Evolutionary conservation across 2,113 vertebrate genomes (phyloP), one percentile per base, ranked within the genome.

Genomic region (Embiotoca jacksoni): DNA sequence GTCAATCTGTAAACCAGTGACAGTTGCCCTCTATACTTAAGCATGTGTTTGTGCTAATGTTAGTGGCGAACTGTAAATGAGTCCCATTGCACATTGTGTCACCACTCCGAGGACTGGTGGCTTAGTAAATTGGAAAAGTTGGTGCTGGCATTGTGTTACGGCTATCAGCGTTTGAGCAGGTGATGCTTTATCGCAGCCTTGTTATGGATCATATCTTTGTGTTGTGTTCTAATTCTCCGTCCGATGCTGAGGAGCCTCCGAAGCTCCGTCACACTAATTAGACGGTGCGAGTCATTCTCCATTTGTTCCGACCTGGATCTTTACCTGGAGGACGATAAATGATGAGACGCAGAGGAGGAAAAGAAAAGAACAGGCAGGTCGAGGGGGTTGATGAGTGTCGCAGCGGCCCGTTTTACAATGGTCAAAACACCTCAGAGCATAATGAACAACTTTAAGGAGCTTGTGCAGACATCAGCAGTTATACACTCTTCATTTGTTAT

Each of bases 261-360:
- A 8, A 81, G 81, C 84, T 88, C 83, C 61, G 89, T 92, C 89
- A 86, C 85, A 74, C 90, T 93, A 93, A 94, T 94, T 94, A 93
- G 91, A 86, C 69, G 15, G 73, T 9, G 72, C 59, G 58, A 89
- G 87, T 91, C 82, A 69, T 88, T 79, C 75, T 80, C 80, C 73
- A 67, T 80, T 88, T 81, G 75, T 71, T 68, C 78, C 83, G 53
- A 63, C 57, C 69, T 33, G 7, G 8, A 65, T 87, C 76, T 86
- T 71, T 13, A 58, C 82, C 50, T 54, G 66, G 52, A 80, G 84
- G 68, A 79, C 55, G 75, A n/a, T 69, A 64, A 74, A 32, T 58
- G 75, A 88, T 76, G 86, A 84, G 75, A 60, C 1, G 65, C 59
- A 44, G 52, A 52, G 64, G 65, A 78, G 47, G 57, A 70, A 16